Evolutionary conservation across 2,888 invertebrate genomes (phyloP).

Genomic region (Spicauda simplicius): DNA sequence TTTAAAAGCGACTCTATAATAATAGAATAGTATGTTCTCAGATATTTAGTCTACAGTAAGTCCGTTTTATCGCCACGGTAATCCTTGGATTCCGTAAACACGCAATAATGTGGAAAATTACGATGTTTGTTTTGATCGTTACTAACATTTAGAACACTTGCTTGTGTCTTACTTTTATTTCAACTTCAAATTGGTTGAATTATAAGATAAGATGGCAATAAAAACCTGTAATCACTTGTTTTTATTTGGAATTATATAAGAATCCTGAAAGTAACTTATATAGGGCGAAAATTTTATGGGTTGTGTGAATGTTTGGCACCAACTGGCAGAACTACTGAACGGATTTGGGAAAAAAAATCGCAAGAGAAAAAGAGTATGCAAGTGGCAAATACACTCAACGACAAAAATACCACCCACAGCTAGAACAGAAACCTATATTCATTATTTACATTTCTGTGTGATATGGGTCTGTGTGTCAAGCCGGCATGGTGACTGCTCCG

Average conservation of each 20-base stretch:
- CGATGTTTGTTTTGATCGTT: constrained; percentile 25
- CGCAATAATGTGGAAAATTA: constrained; percentile 33
- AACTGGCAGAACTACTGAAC: too few relatives aligned
- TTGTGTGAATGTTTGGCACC: too few relatives aligned
- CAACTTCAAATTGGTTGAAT: not conserved
- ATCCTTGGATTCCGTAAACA: constrained; percentile 34
- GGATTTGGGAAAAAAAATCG: too few relatives aligned
- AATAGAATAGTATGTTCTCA: not conserved
- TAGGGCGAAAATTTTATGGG: too few relatives aligned
- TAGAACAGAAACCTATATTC: too few relatives aligned
- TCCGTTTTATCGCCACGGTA: constrained; percentile 27
- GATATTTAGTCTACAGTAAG: constrained; percentile 22
- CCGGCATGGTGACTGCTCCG: too few relatives aligned
- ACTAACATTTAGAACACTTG: constrained; percentile 22
- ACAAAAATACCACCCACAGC: too few relatives aligned
- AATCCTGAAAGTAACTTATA: too few relatives aligned
- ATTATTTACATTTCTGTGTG: too few relatives aligned
- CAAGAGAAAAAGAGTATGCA: too few relatives aligned
- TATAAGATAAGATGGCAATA: not conserved
- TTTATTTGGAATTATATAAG: not conserved
- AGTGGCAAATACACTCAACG: too few relatives aligned
- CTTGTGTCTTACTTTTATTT: not conserved
- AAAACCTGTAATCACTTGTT: not conserved
- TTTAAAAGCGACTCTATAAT: not conserved
- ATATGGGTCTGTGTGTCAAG: too few relatives aligned